A percentile compares a stretch with the other conserved stretches of the same genome.
Conservation (phyloP, 2,888 invertebrate species). For the Pegoplata infirma region DNA sequence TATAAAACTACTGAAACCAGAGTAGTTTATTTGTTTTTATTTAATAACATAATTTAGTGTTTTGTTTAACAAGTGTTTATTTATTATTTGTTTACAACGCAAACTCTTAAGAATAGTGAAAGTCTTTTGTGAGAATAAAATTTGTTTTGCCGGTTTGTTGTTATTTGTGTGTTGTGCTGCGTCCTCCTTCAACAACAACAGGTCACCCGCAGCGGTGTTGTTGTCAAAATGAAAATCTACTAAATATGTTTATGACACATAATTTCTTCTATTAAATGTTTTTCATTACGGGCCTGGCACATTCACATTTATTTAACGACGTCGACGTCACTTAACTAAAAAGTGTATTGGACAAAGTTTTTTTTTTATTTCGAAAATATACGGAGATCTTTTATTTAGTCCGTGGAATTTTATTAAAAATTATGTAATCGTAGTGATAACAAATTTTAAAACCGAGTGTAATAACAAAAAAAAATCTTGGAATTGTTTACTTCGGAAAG, state of each 20-base stretch:
- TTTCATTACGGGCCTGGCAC: slow-evolving; percentile 11
- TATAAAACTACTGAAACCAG: neutral
- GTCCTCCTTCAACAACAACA: slow-evolving; percentile 31
- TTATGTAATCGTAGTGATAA: slow-evolving; percentile 49
- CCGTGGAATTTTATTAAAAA: slow-evolving; percentile 44
- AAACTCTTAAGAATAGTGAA: neutral
- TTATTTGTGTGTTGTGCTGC: neutral
- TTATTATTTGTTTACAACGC: slow-evolving; percentile 24
- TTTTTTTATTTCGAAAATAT: neutral
- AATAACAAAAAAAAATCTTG: neutral
- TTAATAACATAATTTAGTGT: neutral
- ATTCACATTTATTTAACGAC: slow-evolving; percentile 21
- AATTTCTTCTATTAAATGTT: neutral
- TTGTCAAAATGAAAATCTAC: slow-evolving; percentile 10
- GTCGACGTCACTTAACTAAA: slow-evolving; percentile 31
- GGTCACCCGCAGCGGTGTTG: slow-evolving; percentile 29
- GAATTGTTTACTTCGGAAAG: neutral
- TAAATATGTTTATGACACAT: slow-evolving; percentile 35
- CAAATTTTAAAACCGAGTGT: neutral
- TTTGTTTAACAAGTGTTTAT: neutral
- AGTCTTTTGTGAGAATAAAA: neutral
- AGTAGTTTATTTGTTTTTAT: neutral
- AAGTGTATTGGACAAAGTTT: slow-evolving; percentile 37
- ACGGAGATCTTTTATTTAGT: slow-evolving; percentile 15
- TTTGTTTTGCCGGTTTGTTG: slow-evolving; percentile 36